Evolutionary conservation across 2,888 invertebrate species (phyloP), one percentile per base, ranked within the genome.

Genomic region (Allophyes oxyacanthae): DNA sequence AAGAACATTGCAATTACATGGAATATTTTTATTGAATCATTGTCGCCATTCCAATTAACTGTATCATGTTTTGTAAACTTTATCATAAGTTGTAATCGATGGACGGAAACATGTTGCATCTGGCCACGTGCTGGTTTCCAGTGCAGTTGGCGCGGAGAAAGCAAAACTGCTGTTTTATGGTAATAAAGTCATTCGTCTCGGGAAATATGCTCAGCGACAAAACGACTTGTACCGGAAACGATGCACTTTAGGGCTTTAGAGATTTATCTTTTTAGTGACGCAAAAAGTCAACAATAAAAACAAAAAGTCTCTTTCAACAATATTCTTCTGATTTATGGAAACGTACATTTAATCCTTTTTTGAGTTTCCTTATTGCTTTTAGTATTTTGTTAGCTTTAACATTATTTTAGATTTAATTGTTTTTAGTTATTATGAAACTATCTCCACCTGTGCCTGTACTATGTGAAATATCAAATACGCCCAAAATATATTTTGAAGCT

Each of bases 201-300:
- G 84, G 87, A 89, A 28, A 87, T 89, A 88, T 88, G 83, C 81
- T 78, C 83, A 76, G 86, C 91, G 92, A 93, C 94, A 93, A 92
- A 94, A 85, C 89, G 84, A 87, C 92, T 93, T 94, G 94, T 94
- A 75, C 90, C 87, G 94, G 94, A 94, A 88, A 82, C 82, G 86
- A 83, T 83, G 81, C 89, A 85, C 88, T 89, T 82, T 73, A 82
- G 75, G 70, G 75, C 25, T 61, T 78, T 77, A 64, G 68, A 83
- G 80, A 88, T 86, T 86, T 87, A 87, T 88, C 80, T 83, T 82
- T 82, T 79, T 58, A 62, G 59, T 68, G 53, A 65, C 62, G 66
- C 69, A 64, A 66, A 72, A 66, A 70, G 67, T 38, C 28, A 32
- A 10, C 33, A 69, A 64, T 64, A 64, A 68, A 59, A 67, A 72